Conservation (phyloP, 2,888 invertebrate genomes). For the Hydropsyche betteni region DNA sequence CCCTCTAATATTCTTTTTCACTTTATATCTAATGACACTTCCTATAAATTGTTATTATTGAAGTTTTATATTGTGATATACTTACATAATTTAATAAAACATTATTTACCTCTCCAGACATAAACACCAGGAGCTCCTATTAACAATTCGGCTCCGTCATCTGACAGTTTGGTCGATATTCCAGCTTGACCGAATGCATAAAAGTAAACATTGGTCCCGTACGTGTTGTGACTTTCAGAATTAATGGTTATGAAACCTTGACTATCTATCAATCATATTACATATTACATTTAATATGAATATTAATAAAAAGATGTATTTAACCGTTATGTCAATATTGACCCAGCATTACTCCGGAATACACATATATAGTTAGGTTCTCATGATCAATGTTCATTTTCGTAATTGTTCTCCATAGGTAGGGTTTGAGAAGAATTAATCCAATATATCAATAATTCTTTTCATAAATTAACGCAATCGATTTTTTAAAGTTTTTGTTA, state of each 20-base stretch:
- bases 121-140: constrained; percentile 71
- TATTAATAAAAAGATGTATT: no score
- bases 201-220: constrained; percentile 59
- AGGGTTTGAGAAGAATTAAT: no score
- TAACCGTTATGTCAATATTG: no score
- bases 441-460: no score
- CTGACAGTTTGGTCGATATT: constrained; percentile 63
- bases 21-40: constrained; percentile 58
- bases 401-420: no score
- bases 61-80: not conserved
- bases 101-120: constrained; percentile 65
- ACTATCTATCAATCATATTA: constrained; percentile 54
- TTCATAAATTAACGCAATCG: no score
- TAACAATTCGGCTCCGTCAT: constrained; percentile 59
- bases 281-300: no score
- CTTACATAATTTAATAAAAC: not conserved
- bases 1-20: constrained; percentile 51
- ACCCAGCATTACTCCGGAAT: no score
- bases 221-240: constrained; percentile 57
- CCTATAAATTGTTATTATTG: constrained; percentile 56
- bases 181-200: constrained; percentile 67
- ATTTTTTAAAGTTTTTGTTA: no score
- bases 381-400: no score
- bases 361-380: no score
- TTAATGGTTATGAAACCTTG: constrained; percentile 58